phyloP scores from a whole-genome alignment of 2,113 vertebrate genomes.

The Myiopsitta monachus region DNA sequence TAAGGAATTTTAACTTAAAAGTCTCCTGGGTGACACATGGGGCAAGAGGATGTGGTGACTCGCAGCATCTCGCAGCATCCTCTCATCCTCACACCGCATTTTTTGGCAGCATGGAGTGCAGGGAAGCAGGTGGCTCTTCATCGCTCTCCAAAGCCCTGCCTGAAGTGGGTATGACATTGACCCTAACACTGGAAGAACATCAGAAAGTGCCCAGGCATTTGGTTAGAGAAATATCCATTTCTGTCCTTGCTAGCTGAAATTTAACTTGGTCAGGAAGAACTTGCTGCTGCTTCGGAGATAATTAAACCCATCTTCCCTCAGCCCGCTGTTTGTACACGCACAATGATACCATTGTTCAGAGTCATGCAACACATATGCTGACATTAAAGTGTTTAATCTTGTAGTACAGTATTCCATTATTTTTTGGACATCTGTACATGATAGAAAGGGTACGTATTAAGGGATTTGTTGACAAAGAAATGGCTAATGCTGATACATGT shows the following conservation, averaged over 20 bases:
- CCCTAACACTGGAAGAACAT: neutral
- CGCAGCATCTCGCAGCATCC: neutral
- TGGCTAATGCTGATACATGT: slow-evolving; percentile 68
- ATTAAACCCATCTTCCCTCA: slow-evolving; percentile 77
- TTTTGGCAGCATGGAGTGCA: neutral
- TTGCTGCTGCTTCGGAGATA: slow-evolving; percentile 66
- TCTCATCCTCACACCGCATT: neutral
- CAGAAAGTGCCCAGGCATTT: neutral
- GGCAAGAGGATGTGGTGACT: neutral
- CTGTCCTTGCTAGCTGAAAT: slow-evolving; percentile 4
- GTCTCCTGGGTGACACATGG: neutral
- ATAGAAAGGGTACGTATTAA: slow-evolving; percentile 68
- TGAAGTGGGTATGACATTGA: rapidly evolving
- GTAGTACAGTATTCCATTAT: slow-evolving; percentile 62
- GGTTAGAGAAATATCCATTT: neutral
- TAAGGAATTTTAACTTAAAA: neutral
- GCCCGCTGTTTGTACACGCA: slow-evolving; percentile 57
- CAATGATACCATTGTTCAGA: slow-evolving; percentile 77
- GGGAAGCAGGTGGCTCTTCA: neutral
- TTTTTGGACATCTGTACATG: slow-evolving; percentile 71
- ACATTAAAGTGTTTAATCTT: slow-evolving; percentile 75
- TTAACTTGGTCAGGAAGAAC: slow-evolving; percentile 57
- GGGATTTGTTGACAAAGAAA: slow-evolving; percentile 72
- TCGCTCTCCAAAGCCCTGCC: neutral
- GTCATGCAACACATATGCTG: slow-evolving; percentile 69